Conservation (phyloP, 2,113 vertebrate species). For the Nycticorax nycticorax region DNA sequence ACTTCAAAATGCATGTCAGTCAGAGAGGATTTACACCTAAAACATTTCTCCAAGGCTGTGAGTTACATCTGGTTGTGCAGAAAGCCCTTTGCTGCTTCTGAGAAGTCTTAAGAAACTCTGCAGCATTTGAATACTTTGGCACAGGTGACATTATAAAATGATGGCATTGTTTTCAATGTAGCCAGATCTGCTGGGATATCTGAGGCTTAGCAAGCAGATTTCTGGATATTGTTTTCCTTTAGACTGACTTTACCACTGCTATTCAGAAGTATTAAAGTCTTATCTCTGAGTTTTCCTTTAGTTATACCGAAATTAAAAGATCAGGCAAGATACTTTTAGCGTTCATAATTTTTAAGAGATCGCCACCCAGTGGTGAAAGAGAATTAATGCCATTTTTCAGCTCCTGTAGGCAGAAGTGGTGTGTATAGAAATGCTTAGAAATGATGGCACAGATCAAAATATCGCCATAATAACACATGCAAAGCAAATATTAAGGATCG, state of each 20-base stretch:
- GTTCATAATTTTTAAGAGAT: slow-evolving; percentile 20
- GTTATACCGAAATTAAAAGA: not conserved
- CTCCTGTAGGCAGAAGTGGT: not conserved
- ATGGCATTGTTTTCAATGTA: not conserved
- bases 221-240: not conserved
- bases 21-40: not conserved
- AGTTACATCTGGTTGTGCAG: not conserved
- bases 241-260: not conserved
- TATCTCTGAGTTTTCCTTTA: not conserved
- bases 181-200: not conserved
- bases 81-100: not conserved
- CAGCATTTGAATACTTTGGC: not conserved
- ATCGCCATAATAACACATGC: not conserved
- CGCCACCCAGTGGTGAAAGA: slow-evolving; percentile 33
- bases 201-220: not conserved
- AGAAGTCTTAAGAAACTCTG: not conserved
- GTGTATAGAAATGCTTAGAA: not conserved
- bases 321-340: rapidly evolving
- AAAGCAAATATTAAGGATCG: not conserved
- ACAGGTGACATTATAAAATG: not conserved
- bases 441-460: not conserved
- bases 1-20: not conserved
- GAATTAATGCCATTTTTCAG: not conserved
- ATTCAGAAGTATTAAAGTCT: not conserved
- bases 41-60: not conserved